Percentiles rank a stretch among this genome's conserved stretches.
phyloP scores from a whole-genome alignment of 1,140 invertebrate species.

The Drosophila yakuba region DNA sequence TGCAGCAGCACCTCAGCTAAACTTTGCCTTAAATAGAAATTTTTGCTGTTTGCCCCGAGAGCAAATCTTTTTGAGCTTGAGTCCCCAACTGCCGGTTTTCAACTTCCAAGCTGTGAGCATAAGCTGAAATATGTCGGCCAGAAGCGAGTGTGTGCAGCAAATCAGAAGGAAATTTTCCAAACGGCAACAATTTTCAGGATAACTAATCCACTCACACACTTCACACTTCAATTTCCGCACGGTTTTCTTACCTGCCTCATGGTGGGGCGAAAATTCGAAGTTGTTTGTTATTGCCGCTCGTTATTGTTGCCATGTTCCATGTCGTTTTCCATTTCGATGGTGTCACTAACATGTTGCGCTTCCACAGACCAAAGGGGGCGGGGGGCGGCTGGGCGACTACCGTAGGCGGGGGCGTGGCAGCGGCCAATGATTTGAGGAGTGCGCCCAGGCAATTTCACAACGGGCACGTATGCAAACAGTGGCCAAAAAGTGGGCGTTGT shows the following conservation, averaged over 20 bases:
- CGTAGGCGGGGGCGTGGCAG: neutral
- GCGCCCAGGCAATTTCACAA: slow-evolving; percentile 78
- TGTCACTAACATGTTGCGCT: slow-evolving; percentile 76
- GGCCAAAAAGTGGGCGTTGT: slow-evolving; percentile 30
- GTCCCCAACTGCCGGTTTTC: neutral
- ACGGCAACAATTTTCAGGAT: slow-evolving; percentile 40
- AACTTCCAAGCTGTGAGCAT: slow-evolving; percentile 16
- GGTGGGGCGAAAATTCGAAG: slow-evolving; percentile 52
- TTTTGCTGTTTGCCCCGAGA: slow-evolving; percentile 17
- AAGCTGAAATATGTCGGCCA: slow-evolving; percentile 31
- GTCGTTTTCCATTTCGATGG: slow-evolving; percentile 81
- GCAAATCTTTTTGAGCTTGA: slow-evolving; percentile 12
- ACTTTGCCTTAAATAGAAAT: neutral
- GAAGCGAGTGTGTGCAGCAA: slow-evolving; percentile 50
- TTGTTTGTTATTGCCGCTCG: slow-evolving; percentile 54
- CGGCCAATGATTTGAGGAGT: slow-evolving; percentile 71
- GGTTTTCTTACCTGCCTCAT: slow-evolving; percentile 43
- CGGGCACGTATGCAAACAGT: slow-evolving; percentile 78
- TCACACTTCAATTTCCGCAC: slow-evolving; percentile 76
- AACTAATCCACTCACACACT: slow-evolving; percentile 64
- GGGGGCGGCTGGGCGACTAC: neutral
- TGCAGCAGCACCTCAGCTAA: neutral
- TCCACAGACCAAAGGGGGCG: slow-evolving; percentile 9
- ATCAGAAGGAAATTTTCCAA: slow-evolving; percentile 59
- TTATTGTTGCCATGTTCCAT: slow-evolving; percentile 70